A percentile compares a stretch with the other conserved stretches of the same genome.
Conservation (phyloP, 2,797 vertebrate species). For the Xenopus petersii region DNA sequence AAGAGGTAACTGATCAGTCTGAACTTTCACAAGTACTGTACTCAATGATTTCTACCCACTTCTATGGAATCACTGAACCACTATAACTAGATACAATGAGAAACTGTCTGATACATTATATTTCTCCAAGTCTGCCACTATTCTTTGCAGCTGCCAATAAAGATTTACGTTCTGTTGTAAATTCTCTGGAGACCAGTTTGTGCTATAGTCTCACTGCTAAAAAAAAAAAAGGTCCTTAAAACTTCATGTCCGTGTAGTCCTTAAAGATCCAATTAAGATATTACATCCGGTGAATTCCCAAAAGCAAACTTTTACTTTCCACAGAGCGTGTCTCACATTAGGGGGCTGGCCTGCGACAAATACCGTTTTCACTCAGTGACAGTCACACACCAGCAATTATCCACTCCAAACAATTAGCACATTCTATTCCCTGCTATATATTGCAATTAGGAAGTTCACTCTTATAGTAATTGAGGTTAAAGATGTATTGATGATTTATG, state of each 20-base stretch:
- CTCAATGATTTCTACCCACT: too few species aligned
- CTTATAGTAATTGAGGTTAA: constrained; percentile 37
- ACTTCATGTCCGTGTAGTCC: background rate
- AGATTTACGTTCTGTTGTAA: too few species aligned
- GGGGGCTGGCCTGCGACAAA: constrained; percentile 25
- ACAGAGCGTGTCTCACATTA: background rate
- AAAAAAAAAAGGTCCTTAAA: background rate
- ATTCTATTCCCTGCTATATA: constrained; percentile 34
- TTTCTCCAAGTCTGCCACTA: too few species aligned
- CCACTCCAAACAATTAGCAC: constrained; percentile 40
- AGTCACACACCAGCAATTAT: constrained; percentile 41
- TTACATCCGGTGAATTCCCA: too few species aligned
- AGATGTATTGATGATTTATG: constrained; percentile 26
- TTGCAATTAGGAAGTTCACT: constrained; percentile 34
- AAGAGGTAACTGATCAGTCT: too few species aligned
- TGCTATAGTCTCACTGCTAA: background rate
- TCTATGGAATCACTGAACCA: too few species aligned
- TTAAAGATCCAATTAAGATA: too few species aligned
- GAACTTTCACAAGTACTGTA: too few species aligned
- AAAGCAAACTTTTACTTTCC: too few species aligned
- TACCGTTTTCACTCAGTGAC: constrained; percentile 34
- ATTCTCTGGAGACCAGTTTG: background rate
- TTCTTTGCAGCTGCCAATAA: too few species aligned
- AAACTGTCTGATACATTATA: too few species aligned
- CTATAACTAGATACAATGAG: too few species aligned